These are phyloP conservation scores for Pseudochirops corinnae DNA, from an alignment of 2,797 vertebrate genomes.

Conservation along the genomic window DNA sequence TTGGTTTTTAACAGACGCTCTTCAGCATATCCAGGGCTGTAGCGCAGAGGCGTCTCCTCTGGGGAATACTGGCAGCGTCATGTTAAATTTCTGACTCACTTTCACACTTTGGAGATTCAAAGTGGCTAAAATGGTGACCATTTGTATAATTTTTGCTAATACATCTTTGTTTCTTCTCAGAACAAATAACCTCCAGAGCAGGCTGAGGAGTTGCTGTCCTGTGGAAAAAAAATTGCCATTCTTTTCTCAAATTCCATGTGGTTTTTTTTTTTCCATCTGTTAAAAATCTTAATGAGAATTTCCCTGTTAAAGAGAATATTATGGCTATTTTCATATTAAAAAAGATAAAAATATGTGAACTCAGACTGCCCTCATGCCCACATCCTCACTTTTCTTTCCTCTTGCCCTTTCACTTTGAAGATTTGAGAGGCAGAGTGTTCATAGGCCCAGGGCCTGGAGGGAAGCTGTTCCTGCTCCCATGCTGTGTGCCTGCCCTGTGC, in stretches of 20 bases:
- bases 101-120: no score
- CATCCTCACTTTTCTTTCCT: not conserved
- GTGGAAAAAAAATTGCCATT: not conserved
- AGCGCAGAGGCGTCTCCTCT: not conserved
- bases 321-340: slow-evolving; percentile 41
- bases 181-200: not conserved
- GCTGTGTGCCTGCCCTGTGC: no score
- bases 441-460: not conserved
- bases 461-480: no score
- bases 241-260: not conserved
- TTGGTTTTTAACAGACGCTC: not conserved
- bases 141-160: not conserved
- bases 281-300: not conserved
- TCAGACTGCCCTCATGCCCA: not conserved
- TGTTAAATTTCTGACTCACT: not conserved
- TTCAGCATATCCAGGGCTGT: not conserved
- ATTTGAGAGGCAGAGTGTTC: slow-evolving; percentile 35
- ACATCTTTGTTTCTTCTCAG: not conserved
- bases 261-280: not conserved
- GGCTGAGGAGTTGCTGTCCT: not conserved
- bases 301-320: not conserved
- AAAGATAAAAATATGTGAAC: slow-evolving; percentile 13
- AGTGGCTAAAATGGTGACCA: not conserved
- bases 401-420: no score
- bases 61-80: not conserved